Base-by-base conservation (phyloP, 92 coral and sea anemone genomes). In the Micromussa lordhowensis region DNA sequence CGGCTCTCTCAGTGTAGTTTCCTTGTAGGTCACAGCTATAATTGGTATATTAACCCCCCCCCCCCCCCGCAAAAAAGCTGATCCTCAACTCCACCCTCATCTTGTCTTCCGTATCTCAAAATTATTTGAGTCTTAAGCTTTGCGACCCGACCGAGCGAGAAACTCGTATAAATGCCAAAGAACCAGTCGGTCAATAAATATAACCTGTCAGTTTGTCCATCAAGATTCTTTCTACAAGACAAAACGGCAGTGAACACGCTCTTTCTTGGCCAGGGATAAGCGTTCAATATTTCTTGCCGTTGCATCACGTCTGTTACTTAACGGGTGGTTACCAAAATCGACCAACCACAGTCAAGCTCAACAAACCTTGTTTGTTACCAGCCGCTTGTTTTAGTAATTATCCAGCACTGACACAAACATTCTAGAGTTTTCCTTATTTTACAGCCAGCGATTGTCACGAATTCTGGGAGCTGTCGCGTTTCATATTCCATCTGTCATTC, bases 271-370 rank as follows among this genome's bases (percentile, higher is more conserved):
- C 26, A 16, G 26, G 16, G 32, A 44, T 21, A 44, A 40, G 71
- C 72, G 44, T 70, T 82, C 19, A 3, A 66, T 66, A 66, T 66
- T 44, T 44, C 3, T 48, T 82, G 44, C 48, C 66, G 44, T 58
- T 30, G 48, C 49, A 26, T 15, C 26, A 61, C 0, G 73, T 84
- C 80, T 84, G 40, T 64, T 54, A 18, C 64, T 18, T 21, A 48
- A 68, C 89, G 77, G 89, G 89, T 86, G 89, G 89, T 63, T 77
- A 19, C 38, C 26, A 19, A 19, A 44, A 63, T 30, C 16, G 34
- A 31, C 89, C 89, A 86, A 86, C 77, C 63, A 36, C 16, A 31
- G 51, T 7, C 21, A 31, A 77, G 68, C 73, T 21, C 29, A 38
- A n/a, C 58, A 44, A 68, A 26, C 10, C 9, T 63, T 66, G 76